phyloP scores from a whole-genome alignment of 1,140 invertebrate species.

The Homarus americanus region DNA sequence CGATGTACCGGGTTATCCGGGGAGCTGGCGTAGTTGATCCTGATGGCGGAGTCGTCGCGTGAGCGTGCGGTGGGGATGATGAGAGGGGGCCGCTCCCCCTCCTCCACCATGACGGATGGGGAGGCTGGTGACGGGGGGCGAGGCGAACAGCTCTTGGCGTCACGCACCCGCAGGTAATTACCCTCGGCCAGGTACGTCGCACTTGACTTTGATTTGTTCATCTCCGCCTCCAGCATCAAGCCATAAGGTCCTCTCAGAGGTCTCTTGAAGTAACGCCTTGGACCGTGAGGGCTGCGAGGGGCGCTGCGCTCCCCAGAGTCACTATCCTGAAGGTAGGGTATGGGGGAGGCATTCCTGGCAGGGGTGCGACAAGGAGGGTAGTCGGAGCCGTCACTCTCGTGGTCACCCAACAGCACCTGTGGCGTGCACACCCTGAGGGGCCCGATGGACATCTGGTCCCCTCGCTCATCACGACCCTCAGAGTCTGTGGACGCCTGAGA shows the following conservation, averaged over 20 bases:
- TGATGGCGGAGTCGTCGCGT: constrained; percentile 70
- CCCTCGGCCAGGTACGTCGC: constrained; percentile 72
- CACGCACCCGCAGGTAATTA: constrained; percentile 77
- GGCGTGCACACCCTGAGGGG: constrained; percentile 56
- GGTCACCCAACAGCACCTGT: constrained; percentile 68
- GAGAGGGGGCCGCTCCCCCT: constrained; percentile 75
- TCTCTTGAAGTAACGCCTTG: constrained; percentile 84
- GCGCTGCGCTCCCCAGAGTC: constrained; percentile 73
- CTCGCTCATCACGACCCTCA: constrained; percentile 69
- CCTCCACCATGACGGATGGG: constrained; percentile 71
- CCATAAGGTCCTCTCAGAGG: constrained; percentile 88
- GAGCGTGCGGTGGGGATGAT: constrained; percentile 76
- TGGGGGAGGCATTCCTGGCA: constrained; percentile 69
- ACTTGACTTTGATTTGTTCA: constrained; percentile 84
- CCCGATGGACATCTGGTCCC: constrained; percentile 33
- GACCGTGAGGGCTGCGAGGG: constrained; percentile 76
- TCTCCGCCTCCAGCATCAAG: constrained; percentile 90
- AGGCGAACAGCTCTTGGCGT: constrained; percentile 77
- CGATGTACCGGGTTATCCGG: constrained; percentile 25
- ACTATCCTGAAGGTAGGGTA: constrained; percentile 71
- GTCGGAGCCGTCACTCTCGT: constrained; percentile 72
- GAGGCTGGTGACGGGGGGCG: constrained; percentile 72
- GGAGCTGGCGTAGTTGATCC: constrained; percentile 58
- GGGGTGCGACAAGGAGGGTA: constrained; percentile 56
- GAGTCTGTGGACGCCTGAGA: constrained; percentile 75